Evolutionary conservation across 1,140 invertebrate species (phyloP).

Genomic region (Centruroides sculpturatus): DNA sequence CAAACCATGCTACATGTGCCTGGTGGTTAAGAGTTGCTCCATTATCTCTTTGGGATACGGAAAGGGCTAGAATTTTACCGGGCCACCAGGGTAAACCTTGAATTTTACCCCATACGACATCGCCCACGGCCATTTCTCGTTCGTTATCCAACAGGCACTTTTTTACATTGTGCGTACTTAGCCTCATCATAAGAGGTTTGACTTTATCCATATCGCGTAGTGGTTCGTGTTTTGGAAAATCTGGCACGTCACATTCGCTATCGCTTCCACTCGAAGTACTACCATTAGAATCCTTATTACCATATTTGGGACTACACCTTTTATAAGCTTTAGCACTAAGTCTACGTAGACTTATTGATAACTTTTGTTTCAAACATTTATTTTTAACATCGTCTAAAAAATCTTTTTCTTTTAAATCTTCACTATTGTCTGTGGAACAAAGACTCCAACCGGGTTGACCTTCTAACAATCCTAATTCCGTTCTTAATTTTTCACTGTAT

Average conservation of each 20-base stretch:
- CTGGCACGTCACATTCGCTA: background rate
- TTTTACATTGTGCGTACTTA: background rate
- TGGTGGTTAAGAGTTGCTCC: constrained; percentile 19
- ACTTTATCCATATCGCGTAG: background rate
- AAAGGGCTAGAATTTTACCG: constrained; percentile 40
- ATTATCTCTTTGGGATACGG: background rate
- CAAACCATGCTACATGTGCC: constrained; percentile 61
- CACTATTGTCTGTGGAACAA: background rate
- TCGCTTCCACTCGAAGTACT: background rate
- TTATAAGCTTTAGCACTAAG: background rate
- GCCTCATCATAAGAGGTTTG: background rate
- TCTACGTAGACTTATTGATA: background rate
- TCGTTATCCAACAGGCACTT: background rate
- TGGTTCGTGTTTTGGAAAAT: background rate
- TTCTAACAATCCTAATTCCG: background rate
- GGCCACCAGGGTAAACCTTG: constrained; percentile 82
- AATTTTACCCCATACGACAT: constrained; percentile 78
- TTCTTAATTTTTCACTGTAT: background rate
- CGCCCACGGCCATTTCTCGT: constrained; percentile 37
- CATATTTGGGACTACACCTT: background rate
- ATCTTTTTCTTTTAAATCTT: background rate
- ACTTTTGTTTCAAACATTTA: background rate
- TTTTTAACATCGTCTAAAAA: background rate
- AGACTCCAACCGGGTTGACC: background rate
- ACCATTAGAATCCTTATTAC: background rate